These are phyloP conservation scores for Lasaia peninsularis DNA, from an alignment of 1,140 invertebrate genomes.

Conservation along the genomic window DNA sequence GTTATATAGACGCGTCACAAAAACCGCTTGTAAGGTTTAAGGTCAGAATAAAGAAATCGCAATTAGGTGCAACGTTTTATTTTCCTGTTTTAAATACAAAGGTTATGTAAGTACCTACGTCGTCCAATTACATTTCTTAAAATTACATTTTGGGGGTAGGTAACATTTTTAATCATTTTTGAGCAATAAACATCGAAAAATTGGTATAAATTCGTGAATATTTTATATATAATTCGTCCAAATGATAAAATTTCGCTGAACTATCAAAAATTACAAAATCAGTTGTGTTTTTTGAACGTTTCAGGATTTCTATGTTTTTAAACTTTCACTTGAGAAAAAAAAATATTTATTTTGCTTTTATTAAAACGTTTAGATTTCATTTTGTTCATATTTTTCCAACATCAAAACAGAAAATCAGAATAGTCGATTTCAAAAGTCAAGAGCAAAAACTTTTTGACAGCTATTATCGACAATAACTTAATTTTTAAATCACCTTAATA, in stretches of 20 bases:
- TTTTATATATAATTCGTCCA: background rate
- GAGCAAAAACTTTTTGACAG: too few species aligned
- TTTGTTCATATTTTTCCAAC: too few species aligned
- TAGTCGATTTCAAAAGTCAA: too few species aligned
- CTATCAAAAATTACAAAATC: conserved; percentile 4
- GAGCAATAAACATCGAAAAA: conserved; percentile 28
- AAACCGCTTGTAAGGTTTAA: too few species aligned
- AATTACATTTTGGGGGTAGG: conserved; percentile 22
- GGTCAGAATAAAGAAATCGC: background rate
- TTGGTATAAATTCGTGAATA: background rate
- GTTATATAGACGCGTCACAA: too few species aligned
- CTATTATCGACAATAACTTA: too few species aligned
- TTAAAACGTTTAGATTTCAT: background rate
- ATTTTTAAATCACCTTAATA: too few species aligned
- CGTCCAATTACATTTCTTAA: conserved; percentile 29
- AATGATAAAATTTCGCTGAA: background rate
- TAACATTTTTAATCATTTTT: conserved; percentile 26
- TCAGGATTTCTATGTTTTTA: background rate
- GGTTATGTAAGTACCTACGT: conserved; percentile 27
- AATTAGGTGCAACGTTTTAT: conserved; percentile 14
- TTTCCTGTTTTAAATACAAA: conserved; percentile 21
- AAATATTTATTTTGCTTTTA: background rate
- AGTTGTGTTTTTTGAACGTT: background rate
- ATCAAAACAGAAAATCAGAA: too few species aligned
- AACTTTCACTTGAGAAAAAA: background rate